These are phyloP conservation scores for Tetranychus truncatus DNA, from an alignment of 2,888 invertebrate genomes.

Conservation along the genomic window DNA sequence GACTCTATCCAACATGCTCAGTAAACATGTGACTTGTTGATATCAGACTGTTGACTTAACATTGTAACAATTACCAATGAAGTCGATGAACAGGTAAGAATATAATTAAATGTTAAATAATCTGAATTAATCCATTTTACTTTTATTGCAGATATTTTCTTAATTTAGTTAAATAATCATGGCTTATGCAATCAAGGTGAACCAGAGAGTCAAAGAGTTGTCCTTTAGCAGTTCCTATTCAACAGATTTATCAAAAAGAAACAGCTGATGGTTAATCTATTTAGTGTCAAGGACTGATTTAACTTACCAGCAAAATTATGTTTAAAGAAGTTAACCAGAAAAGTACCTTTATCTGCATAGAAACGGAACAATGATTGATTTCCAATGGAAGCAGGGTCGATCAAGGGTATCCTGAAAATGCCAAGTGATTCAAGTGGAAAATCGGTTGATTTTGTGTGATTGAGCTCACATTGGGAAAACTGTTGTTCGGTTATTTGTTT, in stretches of 20 bases:
- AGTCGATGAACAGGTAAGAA: too few relatives aligned
- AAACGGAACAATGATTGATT: background rate
- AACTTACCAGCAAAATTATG: background rate
- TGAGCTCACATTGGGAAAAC: background rate
- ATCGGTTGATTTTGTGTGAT: background rate
- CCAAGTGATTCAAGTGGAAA: background rate
- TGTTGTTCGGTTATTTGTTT: background rate
- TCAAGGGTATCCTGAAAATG: slow-evolving; percentile 4
- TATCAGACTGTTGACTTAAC: too few relatives aligned
- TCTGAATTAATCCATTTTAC: too few relatives aligned
- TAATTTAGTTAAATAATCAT: background rate
- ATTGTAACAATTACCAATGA: too few relatives aligned
- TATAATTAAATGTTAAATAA: too few relatives aligned
- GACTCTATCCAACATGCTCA: too few relatives aligned
- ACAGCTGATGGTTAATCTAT: background rate
- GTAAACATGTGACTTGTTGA: too few relatives aligned
- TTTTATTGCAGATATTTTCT: background rate
- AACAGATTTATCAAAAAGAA: background rate
- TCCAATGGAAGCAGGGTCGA: background rate
- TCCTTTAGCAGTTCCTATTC: background rate
- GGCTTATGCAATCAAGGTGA: background rate
- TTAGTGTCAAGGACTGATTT: background rate
- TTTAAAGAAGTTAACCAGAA: background rate
- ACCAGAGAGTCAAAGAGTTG: background rate
- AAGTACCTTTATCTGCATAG: background rate